Conservation (phyloP, 2,113 vertebrate genomes). For the Pelodiscus sinensis region DNA sequence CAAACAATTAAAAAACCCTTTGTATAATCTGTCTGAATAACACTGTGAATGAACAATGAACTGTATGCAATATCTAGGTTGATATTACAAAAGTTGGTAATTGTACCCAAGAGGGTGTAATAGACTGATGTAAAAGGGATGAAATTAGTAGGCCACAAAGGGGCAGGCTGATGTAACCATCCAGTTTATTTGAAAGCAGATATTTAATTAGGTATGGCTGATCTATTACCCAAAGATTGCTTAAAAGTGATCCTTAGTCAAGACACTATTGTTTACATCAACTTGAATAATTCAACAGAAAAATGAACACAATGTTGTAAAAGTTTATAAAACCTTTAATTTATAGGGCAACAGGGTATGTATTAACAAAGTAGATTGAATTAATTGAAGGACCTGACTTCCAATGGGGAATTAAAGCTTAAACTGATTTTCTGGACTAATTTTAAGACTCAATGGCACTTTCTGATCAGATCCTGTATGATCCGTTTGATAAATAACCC, state of each 20-base stretch:
- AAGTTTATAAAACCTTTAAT: not conserved
- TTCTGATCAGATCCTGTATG: not conserved
- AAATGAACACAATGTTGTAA: not conserved
- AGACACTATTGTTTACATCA: fast-evolving
- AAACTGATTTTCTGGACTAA: not conserved
- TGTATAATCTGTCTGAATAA: conserved; percentile 2
- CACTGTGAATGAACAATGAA: conserved; percentile 10
- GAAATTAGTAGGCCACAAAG: conserved; percentile 66
- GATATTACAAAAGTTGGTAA: conserved; percentile 54
- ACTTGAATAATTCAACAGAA: not conserved
- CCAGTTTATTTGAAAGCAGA: conserved; percentile 26
- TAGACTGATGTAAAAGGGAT: conserved; percentile 78
- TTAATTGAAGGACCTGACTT: not conserved
- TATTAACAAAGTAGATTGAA: not conserved
- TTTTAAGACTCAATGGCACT: not conserved
- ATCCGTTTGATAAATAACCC: not conserved
- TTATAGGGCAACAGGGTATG: not conserved
- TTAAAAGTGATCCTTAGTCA: not conserved
- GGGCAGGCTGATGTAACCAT: conserved; percentile 79
- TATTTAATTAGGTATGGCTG: not conserved
- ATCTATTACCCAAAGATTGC: not conserved
- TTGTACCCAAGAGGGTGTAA: conserved; percentile 67
- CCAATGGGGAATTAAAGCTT: not conserved
- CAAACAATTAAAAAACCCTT: not conserved
- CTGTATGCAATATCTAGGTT: conserved; percentile 43